Conservation (phyloP, 2,113 vertebrate genomes). For the Lepidothrix coronata region DNA sequence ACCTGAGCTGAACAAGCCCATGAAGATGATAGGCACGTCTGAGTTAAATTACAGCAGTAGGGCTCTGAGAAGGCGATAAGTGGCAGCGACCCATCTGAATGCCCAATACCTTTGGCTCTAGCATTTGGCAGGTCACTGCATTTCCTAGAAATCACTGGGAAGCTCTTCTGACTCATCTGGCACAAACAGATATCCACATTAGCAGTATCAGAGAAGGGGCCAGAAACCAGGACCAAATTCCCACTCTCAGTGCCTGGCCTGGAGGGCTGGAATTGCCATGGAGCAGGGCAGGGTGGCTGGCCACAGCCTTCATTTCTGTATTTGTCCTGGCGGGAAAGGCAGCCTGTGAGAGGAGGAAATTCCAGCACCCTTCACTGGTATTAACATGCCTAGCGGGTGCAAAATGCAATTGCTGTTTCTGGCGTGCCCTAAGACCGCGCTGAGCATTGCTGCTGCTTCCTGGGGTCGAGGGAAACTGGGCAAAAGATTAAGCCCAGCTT, state of each 20-base stretch:
- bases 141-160: constrained; percentile 37
- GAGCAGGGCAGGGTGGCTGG: not conserved
- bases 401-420: not conserved
- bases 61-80: not conserved
- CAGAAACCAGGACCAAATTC: not conserved
- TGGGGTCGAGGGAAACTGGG: not conserved
- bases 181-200: not conserved
- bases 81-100: not conserved
- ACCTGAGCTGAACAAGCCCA: not conserved
- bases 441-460: not conserved
- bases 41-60: not conserved
- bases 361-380: not conserved
- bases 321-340: not conserved
- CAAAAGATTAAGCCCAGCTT: not conserved
- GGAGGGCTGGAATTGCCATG: not conserved
- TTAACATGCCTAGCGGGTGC: not conserved
- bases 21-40: not conserved
- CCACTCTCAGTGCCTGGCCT: accelerated
- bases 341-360: not conserved
- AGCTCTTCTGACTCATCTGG: not conserved
- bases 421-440: not conserved
- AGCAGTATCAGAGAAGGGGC: not conserved
- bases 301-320: not conserved
- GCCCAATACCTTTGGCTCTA: not conserved
- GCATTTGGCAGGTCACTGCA: not conserved